These are phyloP conservation scores for Cryptomyrus ogoouensis DNA, from an alignment of 2,113 vertebrate genomes.

Conservation along the genomic window DNA sequence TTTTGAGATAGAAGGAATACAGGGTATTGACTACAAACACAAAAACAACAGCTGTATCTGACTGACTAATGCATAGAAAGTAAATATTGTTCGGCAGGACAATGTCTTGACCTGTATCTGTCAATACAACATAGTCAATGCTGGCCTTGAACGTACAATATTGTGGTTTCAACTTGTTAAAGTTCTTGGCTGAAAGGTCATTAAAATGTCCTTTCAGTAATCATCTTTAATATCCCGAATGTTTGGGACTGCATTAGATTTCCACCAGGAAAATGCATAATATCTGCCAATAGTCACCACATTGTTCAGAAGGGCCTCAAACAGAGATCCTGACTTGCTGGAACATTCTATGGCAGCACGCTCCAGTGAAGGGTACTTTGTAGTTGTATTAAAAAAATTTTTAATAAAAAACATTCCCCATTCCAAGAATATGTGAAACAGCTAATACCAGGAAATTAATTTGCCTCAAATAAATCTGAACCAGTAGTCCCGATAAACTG, in stretches of 20 bases:
- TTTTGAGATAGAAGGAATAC: not conserved
- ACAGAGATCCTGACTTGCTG: not conserved
- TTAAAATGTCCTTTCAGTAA: not conserved
- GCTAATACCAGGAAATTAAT: constrained; percentile 10
- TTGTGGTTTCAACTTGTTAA: not conserved
- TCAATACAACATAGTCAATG: not conserved
- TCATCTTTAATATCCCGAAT: not conserved
- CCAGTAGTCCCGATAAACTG: not conserved
- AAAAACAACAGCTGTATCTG: not conserved
- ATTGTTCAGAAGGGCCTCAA: not conserved
- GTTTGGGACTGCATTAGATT: not conserved
- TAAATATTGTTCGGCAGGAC: not conserved
- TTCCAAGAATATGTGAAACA: not conserved
- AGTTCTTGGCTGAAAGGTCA: not conserved
- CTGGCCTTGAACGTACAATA: not conserved
- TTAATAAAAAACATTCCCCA: not conserved
- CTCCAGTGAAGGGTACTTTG: not conserved
- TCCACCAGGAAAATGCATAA: not conserved
- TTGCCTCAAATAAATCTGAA: not conserved
- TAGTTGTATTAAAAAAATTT: not conserved
- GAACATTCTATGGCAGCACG: not conserved
- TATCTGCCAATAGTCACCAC: not conserved
- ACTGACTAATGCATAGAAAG: not conserved
- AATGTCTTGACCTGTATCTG: not conserved
- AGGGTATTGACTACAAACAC: not conserved